These are phyloP conservation scores for Micoletzkya japonica DNA, from an alignment of 2,888 invertebrate species.

Conservation along the genomic window DNA sequence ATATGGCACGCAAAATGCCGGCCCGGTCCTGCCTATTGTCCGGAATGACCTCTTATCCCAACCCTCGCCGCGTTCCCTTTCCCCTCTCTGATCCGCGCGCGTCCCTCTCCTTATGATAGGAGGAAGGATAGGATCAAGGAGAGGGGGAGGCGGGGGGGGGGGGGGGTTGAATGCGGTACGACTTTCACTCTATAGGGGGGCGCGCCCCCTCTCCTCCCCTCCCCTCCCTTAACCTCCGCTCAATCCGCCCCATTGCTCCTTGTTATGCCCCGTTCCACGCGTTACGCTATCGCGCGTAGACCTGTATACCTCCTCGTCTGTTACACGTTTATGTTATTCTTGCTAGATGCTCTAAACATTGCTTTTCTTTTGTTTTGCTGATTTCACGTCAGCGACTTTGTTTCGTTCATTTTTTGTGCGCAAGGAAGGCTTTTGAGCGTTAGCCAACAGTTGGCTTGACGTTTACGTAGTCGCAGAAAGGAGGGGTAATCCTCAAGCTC, in stretches of 20 bases:
- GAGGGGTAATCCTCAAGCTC: no score
- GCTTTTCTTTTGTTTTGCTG: neutral
- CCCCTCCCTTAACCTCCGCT: neutral
- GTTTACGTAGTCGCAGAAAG: no score
- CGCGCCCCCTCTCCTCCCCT: neutral
- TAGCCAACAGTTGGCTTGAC: no score
- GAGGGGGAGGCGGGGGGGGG: no score
- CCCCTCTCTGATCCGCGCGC: conserved; percentile 19
- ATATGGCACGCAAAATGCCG: neutral
- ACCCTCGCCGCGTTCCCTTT: no score
- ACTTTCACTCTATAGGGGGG: conserved; percentile 21
- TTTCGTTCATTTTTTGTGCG: no score
- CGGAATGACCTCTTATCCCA: conserved; percentile 5
- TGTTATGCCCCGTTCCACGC: neutral
- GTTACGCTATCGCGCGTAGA: neutral
- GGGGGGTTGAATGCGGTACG: no score
- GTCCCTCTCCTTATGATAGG: no score
- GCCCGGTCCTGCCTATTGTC: no score
- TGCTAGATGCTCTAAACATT: neutral
- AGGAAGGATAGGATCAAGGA: no score
- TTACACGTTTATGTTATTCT: neutral
- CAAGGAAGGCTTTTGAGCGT: no score
- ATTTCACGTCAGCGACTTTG: neutral
- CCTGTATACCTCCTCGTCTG: conserved; percentile 4
- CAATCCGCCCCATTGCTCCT: neutral